Evolutionary conservation across 2,888 invertebrate species (phyloP).

Genomic region (Drosophila helvetica): DNA sequence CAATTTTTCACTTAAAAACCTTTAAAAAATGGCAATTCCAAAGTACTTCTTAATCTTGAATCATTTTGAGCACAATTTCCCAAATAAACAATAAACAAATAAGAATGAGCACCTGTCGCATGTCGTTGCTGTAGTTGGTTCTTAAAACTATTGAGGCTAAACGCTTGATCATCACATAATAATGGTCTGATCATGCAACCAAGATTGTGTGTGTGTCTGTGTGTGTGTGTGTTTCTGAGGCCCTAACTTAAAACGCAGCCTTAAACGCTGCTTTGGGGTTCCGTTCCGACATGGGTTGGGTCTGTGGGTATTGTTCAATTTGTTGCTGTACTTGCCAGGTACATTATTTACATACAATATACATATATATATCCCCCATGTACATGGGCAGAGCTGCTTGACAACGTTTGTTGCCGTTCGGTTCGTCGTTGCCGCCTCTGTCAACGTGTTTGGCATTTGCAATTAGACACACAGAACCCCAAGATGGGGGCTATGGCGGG

Average conservation of each 20-base stretch:
- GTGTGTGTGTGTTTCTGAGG: background rate
- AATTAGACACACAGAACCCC: conserved; percentile 53
- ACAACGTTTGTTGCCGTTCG: conserved; percentile 13
- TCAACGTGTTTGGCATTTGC: conserved; percentile 74
- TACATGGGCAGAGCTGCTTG: conserved; percentile 62
- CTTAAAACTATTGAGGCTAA: conserved; percentile 40
- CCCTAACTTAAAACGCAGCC: conserved; percentile 12
- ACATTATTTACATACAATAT: background rate
- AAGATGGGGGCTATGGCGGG: background rate
- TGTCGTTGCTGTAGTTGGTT: conserved; percentile 16
- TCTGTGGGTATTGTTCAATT: conserved; percentile 33
- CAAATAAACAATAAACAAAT: background rate
- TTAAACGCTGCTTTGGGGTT: background rate
- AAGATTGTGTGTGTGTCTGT: background rate
- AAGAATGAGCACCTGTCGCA: conserved; percentile 25
- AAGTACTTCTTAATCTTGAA: too few species aligned
- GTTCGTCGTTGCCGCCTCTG: conserved; percentile 30
- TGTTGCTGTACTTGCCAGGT: background rate
- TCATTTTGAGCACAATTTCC: too few species aligned
- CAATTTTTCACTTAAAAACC: too few species aligned
- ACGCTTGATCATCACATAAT: conserved; percentile 23
- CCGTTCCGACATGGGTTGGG: conserved; percentile 11
- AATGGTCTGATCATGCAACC: background rate
- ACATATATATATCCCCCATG: background rate
- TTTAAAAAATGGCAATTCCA: too few species aligned